phyloP scores from a whole-genome alignment of 2,888 invertebrate species.

The Norana najaformis region DNA sequence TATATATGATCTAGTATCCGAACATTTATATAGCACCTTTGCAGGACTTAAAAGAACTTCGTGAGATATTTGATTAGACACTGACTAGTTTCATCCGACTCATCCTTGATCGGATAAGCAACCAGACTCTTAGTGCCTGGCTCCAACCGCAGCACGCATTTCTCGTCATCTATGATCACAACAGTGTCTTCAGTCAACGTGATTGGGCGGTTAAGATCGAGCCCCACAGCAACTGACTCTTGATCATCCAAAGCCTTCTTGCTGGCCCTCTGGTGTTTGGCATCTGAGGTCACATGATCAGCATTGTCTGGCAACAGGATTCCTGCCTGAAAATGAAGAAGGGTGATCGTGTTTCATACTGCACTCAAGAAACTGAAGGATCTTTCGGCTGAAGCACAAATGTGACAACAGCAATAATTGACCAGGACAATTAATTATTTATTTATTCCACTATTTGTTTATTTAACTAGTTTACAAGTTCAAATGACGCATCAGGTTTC shows the following conservation, averaged over 20 bases:
- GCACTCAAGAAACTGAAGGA: background rate
- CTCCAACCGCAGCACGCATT: slow-evolving; percentile 60
- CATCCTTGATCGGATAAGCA: slow-evolving; percentile 59
- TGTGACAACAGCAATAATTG: background rate
- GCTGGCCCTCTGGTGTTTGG: background rate
- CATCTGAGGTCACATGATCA: background rate
- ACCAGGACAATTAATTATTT: background rate
- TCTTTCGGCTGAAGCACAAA: background rate
- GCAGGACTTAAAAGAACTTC: background rate
- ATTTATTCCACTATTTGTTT: background rate
- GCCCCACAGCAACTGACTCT: background rate
- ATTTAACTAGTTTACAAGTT: background rate
- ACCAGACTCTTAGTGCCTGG: slow-evolving; percentile 59
- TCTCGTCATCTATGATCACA: slow-evolving; percentile 60
- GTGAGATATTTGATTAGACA: background rate
- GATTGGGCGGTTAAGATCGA: slow-evolving; percentile 34
- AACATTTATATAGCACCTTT: too few species aligned
- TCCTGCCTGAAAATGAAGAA: background rate
- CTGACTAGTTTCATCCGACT: background rate
- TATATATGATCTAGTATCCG: too few species aligned
- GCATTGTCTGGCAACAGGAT: background rate
- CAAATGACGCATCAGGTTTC: background rate
- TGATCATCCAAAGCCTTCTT: background rate
- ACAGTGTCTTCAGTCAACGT: slow-evolving; percentile 50
- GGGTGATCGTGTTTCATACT: background rate